Percentiles rank a stretch among this genome's conserved stretches.
These are phyloP conservation scores for Psittacula echo DNA, from an alignment of 2,797 vertebrate genomes.

Conservation along the genomic window DNA sequence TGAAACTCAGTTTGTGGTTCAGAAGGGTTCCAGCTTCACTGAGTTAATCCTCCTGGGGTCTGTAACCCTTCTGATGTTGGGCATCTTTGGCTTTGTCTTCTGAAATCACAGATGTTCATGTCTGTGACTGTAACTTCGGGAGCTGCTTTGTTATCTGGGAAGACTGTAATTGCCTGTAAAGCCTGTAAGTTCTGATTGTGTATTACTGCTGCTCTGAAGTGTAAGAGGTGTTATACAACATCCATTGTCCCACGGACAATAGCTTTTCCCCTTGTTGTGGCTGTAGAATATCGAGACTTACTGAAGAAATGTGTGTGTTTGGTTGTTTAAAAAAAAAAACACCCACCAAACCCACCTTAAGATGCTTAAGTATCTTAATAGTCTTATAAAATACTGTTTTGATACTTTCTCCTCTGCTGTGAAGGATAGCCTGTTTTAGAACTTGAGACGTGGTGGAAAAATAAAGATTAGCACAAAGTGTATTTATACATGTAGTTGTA, in stretches of 20 bases:
- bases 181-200: not conserved
- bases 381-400: not conserved
- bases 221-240: not conserved
- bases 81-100: not conserved
- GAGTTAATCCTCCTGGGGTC: not conserved
- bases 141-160: not conserved
- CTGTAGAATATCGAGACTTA: not conserved
- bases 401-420: not conserved
- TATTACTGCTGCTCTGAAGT: not conserved
- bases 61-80: not conserved
- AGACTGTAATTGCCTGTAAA: not conserved
- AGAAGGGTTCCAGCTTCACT: not conserved
- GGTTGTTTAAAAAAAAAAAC: not conserved
- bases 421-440: not conserved
- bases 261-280: not conserved
- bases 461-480: not conserved
- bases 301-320: not conserved
- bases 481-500: not conserved
- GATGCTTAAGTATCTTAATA: not conserved
- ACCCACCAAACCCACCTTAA: not conserved
- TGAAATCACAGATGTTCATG: not conserved
- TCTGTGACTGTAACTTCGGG: not conserved
- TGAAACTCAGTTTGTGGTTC: not conserved
- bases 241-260: not conserved
- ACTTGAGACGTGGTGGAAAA: not conserved